Evolutionary conservation across 2,113 vertebrate species (phyloP).

Genomic region (Cyphomyrus plagiostoma): DNA sequence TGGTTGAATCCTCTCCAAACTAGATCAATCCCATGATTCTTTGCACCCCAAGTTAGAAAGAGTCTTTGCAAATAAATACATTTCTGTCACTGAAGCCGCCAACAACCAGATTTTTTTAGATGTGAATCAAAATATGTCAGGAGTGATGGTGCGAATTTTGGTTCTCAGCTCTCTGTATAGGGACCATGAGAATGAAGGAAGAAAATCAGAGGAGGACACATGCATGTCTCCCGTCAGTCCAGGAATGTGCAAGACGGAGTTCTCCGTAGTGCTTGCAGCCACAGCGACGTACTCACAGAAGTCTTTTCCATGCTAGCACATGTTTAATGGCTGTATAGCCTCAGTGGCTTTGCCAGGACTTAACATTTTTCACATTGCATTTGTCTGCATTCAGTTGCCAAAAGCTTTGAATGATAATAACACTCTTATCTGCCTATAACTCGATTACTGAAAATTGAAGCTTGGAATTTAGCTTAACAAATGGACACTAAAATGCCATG

Average conservation of each 20-base stretch:
- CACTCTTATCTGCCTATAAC: conserved; percentile 15
- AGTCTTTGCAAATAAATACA: neutral
- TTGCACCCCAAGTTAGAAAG: neutral
- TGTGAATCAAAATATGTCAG: neutral
- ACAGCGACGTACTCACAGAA: neutral
- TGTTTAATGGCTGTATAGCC: neutral
- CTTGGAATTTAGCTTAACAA: neutral
- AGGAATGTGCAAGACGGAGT: neutral
- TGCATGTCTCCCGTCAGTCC: neutral
- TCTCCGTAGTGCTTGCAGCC: neutral
- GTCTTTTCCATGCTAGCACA: neutral
- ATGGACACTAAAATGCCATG: neutral
- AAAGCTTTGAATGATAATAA: neutral
- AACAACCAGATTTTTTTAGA: neutral
- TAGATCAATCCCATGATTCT: neutral
- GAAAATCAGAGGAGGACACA: neutral
- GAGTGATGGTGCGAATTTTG: neutral
- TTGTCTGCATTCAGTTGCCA: neutral
- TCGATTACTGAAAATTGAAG: conserved; percentile 16
- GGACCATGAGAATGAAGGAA: neutral
- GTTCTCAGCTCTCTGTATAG: neutral
- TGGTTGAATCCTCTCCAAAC: no score
- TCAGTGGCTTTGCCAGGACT: neutral
- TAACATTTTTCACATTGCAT: neutral
- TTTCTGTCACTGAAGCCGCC: neutral